A percentile compares a stretch with the other conserved stretches of the same genome.
phyloP scores from a whole-genome alignment of 2,113 vertebrate species.

The Petroica traversi region DNA sequence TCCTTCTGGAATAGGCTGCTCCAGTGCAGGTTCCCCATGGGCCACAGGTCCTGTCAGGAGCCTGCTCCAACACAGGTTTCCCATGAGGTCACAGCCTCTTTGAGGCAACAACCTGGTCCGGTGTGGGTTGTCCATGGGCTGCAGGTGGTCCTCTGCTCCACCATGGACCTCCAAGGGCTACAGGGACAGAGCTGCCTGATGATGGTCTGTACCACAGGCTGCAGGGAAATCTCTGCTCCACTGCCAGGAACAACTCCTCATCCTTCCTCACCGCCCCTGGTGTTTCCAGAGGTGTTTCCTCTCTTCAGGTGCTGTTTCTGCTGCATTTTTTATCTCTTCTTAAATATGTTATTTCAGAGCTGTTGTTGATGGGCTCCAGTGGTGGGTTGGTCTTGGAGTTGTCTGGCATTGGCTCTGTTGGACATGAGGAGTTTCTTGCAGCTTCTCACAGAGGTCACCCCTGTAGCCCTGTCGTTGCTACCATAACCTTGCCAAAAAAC shows the following conservation, averaged over 20 bases:
- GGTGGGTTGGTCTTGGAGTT: background rate
- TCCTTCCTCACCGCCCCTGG: background rate
- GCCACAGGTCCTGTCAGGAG: background rate
- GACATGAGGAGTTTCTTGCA: background rate
- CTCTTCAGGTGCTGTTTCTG: background rate
- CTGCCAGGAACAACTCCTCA: accelerated
- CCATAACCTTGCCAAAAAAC: background rate
- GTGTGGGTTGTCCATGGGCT: accelerated
- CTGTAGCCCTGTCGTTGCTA: background rate
- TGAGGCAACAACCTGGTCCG: background rate
- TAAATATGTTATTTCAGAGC: background rate
- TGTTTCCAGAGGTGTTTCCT: background rate
- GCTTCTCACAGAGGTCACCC: background rate
- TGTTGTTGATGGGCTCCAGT: background rate
- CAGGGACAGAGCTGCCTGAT: background rate
- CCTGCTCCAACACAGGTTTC: background rate
- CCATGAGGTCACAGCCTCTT: background rate
- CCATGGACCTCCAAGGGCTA: background rate
- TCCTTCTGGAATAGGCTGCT: background rate
- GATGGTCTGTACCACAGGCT: background rate
- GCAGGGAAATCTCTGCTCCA: background rate
- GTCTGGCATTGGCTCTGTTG: background rate
- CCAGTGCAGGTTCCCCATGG: accelerated
- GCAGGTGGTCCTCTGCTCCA: background rate
- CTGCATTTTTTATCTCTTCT: background rate